Percentiles rank a stretch among this genome's conserved stretches.
These are phyloP conservation scores for Vombatus ursinus DNA, from an alignment of 2,113 vertebrate genomes.

Conservation along the genomic window DNA sequence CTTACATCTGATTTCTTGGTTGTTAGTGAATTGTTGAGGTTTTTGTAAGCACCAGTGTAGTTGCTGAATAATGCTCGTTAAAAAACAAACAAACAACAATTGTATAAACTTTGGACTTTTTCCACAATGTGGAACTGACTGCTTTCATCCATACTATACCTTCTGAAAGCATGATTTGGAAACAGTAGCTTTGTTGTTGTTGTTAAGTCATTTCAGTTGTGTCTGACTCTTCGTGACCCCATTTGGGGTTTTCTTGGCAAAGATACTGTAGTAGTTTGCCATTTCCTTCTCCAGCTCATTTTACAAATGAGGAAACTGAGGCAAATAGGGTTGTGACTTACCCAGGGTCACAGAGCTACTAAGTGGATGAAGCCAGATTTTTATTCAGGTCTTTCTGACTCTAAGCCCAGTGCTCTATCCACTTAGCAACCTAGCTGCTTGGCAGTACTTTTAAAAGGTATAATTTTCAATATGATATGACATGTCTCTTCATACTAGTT, in stretches of 20 bases:
- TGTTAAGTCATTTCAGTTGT: background rate
- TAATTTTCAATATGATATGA: constrained; percentile 59
- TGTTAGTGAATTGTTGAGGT: background rate
- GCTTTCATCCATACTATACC: background rate
- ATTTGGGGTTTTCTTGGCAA: background rate
- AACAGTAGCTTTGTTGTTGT: background rate
- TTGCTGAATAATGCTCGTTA: background rate
- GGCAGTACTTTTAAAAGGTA: constrained; percentile 15
- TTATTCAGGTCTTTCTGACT: background rate
- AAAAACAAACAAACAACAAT: background rate
- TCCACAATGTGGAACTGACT: background rate
- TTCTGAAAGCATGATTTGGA: background rate
- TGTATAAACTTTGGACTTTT: background rate
- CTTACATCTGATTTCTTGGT: background rate
- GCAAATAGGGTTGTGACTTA: background rate
- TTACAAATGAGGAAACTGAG: background rate
- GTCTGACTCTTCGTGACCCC: too few relatives aligned
- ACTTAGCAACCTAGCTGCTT: background rate
- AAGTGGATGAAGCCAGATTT: background rate
- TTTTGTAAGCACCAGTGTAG: background rate
- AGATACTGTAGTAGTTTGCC: background rate
- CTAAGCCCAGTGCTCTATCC: background rate
- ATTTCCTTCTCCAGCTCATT: background rate
- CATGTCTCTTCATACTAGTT: constrained; percentile 72
- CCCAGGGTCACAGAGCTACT: background rate